Evolutionary conservation across 1,140 invertebrate species (phyloP).

Genomic region (Formica exsecta): DNA sequence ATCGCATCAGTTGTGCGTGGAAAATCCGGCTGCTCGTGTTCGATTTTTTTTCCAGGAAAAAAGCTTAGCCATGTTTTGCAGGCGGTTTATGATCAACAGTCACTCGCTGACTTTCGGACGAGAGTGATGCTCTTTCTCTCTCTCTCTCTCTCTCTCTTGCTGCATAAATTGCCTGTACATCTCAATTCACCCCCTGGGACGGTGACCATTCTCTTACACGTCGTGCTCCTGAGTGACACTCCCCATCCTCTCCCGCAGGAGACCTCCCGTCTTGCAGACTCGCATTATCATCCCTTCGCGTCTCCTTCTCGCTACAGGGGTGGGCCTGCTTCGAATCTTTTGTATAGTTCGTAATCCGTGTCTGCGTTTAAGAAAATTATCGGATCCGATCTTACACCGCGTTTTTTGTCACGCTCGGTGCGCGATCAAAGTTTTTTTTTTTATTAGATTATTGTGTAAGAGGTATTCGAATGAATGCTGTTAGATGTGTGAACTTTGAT

Average conservation of each 20-base stretch:
- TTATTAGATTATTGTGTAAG: neutral
- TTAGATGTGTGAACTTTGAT: neutral
- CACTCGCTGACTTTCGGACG: conserved; percentile 72
- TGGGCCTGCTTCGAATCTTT: conserved; percentile 60
- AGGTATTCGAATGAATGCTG: neutral
- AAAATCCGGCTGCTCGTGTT: neutral
- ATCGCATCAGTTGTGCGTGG: neutral
- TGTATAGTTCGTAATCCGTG: conserved; percentile 51
- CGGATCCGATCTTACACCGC: neutral
- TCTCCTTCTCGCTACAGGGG: conserved; percentile 24
- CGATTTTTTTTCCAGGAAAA: conserved; percentile 15
- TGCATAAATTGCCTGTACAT: conserved; percentile 83
- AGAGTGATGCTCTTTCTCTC: conserved; percentile 70
- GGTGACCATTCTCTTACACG: conserved; percentile 82
- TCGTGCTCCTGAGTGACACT: conserved; percentile 79
- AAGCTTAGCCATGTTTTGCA: conserved; percentile 61
- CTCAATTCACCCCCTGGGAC: conserved; percentile 83
- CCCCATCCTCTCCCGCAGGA: conserved; percentile 52
- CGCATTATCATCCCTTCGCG: conserved; percentile 76
- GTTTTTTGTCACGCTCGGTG: neutral
- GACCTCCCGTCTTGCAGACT: conserved; percentile 66
- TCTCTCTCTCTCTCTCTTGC: conserved; percentile 35
- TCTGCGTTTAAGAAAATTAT: conserved; percentile 58
- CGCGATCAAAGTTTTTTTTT: conserved; percentile 8
- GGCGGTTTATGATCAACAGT: conserved; percentile 73